These are phyloP conservation scores for Tigriopus japonicus DNA, from an alignment of 1,140 invertebrate genomes.

Conservation along the genomic window DNA sequence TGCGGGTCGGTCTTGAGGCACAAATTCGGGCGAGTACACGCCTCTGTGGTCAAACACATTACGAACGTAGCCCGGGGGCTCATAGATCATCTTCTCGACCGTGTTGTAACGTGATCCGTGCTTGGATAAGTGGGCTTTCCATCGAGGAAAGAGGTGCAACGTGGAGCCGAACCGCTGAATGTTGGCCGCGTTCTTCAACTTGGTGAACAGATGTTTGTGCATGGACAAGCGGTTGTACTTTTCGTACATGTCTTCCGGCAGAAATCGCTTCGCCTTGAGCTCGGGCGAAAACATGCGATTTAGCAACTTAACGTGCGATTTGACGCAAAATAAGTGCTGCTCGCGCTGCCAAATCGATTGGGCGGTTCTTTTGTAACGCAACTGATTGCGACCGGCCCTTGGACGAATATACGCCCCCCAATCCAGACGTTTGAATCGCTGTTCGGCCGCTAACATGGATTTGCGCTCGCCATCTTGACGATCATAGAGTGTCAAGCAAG, in stretches of 20 bases:
- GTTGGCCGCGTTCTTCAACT: neutral
- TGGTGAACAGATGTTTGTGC: neutral
- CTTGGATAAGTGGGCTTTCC: neutral
- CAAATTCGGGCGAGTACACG: neutral
- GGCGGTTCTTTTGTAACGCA: neutral
- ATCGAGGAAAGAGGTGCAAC: neutral
- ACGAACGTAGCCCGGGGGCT: neutral
- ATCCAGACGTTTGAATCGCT: constrained; percentile 1
- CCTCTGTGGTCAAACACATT: neutral
- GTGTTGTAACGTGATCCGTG: neutral
- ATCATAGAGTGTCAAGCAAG: too few species aligned
- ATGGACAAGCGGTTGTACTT: neutral
- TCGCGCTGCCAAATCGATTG: neutral
- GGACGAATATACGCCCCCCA: constrained; percentile 1
- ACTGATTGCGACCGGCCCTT: neutral
- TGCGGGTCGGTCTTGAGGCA: too few species aligned
- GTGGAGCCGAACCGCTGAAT: neutral
- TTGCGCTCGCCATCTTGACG: neutral
- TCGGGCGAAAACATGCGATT: neutral
- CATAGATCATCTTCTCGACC: neutral
- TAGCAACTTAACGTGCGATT: neutral
- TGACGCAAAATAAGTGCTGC: neutral
- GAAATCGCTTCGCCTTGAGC: neutral
- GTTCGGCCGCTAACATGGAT: neutral
- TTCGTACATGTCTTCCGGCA: constrained; percentile 3